Conservation (phyloP, 2,888 invertebrate species). For the Schizotus pectinicornis region DNA sequence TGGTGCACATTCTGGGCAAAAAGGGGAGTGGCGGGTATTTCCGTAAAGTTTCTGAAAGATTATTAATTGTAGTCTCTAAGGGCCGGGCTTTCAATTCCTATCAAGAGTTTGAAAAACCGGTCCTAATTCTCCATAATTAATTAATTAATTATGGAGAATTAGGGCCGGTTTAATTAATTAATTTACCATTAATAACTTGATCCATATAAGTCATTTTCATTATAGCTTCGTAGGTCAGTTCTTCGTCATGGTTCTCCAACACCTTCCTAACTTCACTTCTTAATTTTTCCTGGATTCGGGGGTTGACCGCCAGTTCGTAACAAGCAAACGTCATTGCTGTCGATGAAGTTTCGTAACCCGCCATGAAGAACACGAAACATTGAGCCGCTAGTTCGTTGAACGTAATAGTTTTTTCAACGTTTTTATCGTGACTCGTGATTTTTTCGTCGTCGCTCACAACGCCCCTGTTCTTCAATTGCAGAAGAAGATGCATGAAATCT, state of each 20-base stretch:
- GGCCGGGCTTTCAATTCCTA: too few relatives aligned
- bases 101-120: too few relatives aligned
- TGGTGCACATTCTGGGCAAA: constrained; percentile 23
- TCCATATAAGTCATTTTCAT: constrained; percentile 43
- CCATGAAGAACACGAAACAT: constrained; percentile 39
- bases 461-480: constrained; percentile 57
- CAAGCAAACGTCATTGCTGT: constrained; percentile 41
- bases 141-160: too few relatives aligned
- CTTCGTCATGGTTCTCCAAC: constrained; percentile 31
- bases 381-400: constrained; percentile 30
- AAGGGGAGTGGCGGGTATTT: constrained; percentile 34
- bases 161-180: neutral
- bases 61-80: too few relatives aligned
- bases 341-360: constrained; percentile 44
- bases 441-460: constrained; percentile 41
- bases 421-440: constrained; percentile 11
- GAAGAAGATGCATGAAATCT: constrained; percentile 63
- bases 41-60: constrained; percentile 22
- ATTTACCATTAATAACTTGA: constrained; percentile 35
- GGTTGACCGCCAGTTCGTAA: constrained; percentile 38
- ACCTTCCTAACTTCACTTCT: constrained; percentile 36
- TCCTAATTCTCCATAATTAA: too few relatives aligned
- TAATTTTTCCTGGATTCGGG: constrained; percentile 38
- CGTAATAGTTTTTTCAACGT: constrained; percentile 16
- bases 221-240: constrained; percentile 39